Conservation (phyloP, 2,888 invertebrate species). For the Crematogaster levior region DNA sequence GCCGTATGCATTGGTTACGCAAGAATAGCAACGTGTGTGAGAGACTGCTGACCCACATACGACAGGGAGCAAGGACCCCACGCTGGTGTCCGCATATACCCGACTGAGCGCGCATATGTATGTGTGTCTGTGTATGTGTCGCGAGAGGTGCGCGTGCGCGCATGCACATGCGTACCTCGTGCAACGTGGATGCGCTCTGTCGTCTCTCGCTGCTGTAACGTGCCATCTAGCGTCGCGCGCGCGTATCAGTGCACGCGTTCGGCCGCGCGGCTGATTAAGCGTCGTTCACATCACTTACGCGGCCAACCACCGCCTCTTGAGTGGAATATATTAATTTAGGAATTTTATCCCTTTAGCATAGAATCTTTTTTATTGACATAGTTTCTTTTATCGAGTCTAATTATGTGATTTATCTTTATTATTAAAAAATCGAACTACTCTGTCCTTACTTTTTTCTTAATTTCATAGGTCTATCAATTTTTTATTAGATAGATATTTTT, state of each 20-base stretch:
- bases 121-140: conserved; percentile 13
- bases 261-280: conserved; percentile 61
- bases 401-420: not conserved
- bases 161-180: conserved; percentile 52
- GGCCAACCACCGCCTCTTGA: not conserved
- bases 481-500: not conserved
- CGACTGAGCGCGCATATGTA: conserved; percentile 48
- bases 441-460: not conserved
- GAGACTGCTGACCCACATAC: conserved; percentile 86
- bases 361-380: not conserved
- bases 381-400: not conserved
- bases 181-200: conserved; percentile 44
- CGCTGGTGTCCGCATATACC: conserved; percentile 75
- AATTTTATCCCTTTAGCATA: not conserved
- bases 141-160: conserved; percentile 62
- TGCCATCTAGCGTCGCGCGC: conserved; percentile 71
- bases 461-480: not conserved
- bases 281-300: conserved; percentile 49
- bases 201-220: not conserved
- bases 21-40: conserved; percentile 85
- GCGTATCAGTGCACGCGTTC: conserved; percentile 58
- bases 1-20: conserved; percentile 83
- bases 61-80: conserved; percentile 85
- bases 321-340: not conserved
- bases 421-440: not conserved